Conservation (phyloP, 2,113 vertebrate species). For the Phylloscopus trochilus region DNA sequence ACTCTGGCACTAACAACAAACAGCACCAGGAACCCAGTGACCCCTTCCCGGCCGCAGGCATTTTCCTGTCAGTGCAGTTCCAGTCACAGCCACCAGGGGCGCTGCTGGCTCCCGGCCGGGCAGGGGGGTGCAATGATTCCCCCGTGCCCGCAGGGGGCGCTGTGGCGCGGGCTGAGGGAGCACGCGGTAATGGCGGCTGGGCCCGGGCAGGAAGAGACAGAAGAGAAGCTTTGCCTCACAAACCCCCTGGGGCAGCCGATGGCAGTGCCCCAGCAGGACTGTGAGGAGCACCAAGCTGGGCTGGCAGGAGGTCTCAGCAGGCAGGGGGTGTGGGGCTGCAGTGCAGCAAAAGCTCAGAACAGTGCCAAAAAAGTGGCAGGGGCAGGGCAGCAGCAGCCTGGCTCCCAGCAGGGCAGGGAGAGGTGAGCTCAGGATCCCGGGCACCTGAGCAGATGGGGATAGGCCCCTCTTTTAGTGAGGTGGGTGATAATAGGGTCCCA, state of each 20-base stretch:
- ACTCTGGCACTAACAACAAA: background rate
- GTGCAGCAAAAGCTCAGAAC: background rate
- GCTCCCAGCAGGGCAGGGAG: background rate
- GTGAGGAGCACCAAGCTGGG: background rate
- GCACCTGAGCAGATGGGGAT: background rate
- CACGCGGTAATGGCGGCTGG: accelerated
- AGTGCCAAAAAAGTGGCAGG: accelerated
- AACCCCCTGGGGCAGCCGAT: too few relatives aligned
- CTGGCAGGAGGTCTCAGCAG: background rate
- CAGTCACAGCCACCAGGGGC: background rate
- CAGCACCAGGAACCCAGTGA: background rate
- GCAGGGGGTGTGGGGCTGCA: background rate
- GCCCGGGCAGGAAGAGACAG: background rate
- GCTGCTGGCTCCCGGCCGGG: background rate
- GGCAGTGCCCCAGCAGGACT: background rate
- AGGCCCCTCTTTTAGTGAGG: background rate
- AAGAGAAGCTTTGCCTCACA: background rate
- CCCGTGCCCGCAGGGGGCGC: background rate
- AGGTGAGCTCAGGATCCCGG: background rate
- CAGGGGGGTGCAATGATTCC: background rate
- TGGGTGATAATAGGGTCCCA: too few relatives aligned
- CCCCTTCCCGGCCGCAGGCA: accelerated
- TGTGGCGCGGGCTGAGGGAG: background rate
- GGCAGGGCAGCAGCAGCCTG: accelerated
- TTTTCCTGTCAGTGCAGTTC: background rate